These are phyloP conservation scores for Sinelater perroti DNA, from an alignment of 2,888 invertebrate genomes.

Conservation along the genomic window DNA sequence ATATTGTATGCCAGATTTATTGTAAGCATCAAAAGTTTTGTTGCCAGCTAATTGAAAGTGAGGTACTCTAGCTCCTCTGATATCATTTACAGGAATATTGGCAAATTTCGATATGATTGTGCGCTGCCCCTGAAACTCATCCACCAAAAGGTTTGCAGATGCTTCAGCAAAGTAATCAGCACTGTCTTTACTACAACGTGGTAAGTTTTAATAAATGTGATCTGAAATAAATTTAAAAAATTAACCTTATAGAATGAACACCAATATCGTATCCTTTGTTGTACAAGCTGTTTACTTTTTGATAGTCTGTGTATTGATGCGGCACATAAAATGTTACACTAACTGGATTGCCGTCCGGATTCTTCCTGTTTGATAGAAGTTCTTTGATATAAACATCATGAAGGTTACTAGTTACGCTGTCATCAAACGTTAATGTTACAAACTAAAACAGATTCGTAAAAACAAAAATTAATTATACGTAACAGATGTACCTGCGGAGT, in stretches of 20 bases:
- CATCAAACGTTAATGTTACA: conserved; percentile 73
- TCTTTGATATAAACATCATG: conserved; percentile 67
- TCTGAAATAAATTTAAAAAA: not conserved
- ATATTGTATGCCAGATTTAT: conserved; percentile 63
- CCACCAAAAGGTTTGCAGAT: conserved; percentile 44
- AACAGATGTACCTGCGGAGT: conserved; percentile 41
- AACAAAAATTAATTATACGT: not conserved
- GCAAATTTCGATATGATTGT: conserved; percentile 55
- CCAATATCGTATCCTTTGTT: conserved; percentile 71
- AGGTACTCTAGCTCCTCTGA: conserved; percentile 62
- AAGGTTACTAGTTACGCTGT: conserved; percentile 64
- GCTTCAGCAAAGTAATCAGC: conserved; percentile 56
- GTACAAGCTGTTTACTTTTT: conserved; percentile 67
- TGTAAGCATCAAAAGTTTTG: conserved; percentile 66
- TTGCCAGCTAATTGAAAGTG: conserved; percentile 69
- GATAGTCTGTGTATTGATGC: conserved; percentile 73
- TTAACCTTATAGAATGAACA: conserved; percentile 71
- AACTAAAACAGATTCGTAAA: conserved; percentile 62
- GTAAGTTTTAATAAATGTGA: not conserved
- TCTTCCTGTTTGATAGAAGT: conserved; percentile 63
- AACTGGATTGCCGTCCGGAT: conserved; percentile 71
- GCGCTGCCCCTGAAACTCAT: conserved; percentile 57
- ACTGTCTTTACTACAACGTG: conserved; percentile 7
- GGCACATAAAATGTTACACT: conserved; percentile 75
- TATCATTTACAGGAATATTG: conserved; percentile 52